Percentiles rank a stretch among this genome's conserved stretches.
Evolutionary conservation across 2,113 vertebrate species (phyloP).

Genomic region (Nothobranchius furzeri): DNA sequence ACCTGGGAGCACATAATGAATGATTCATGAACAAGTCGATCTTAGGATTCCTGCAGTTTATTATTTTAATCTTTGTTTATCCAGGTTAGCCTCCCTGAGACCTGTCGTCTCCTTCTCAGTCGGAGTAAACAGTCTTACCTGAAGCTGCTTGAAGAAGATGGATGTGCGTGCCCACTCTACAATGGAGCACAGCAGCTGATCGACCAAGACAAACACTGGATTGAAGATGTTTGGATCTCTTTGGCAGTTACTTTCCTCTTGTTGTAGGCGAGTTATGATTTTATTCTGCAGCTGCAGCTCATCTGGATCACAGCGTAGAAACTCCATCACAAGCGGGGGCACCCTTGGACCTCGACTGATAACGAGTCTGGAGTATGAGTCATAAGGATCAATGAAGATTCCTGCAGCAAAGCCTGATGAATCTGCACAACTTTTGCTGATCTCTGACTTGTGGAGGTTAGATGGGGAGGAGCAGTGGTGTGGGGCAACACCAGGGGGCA

Average conservation of each 20-base stretch:
- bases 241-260: conserved; percentile 77
- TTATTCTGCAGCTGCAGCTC: conserved; percentile 84
- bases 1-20: neutral
- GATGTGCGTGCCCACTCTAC: conserved; percentile 93
- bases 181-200: conserved; percentile 91
- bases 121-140: conserved; percentile 75
- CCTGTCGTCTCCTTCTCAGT: too few relatives aligned
- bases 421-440: conserved; percentile 73
- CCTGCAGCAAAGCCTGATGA: conserved; percentile 6
- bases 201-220: conserved; percentile 88
- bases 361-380: conserved; percentile 63
- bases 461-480: conserved; percentile 79
- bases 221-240: conserved; percentile 81
- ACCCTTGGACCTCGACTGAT: conserved; percentile 59
- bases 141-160: conserved; percentile 91
- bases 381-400: conserved; percentile 68
- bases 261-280: conserved; percentile 83
- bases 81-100: too few relatives aligned
- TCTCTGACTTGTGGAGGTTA: conserved; percentile 84
- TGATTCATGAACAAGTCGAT: neutral
- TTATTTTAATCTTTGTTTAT: too few relatives aligned
- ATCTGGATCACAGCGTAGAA: conserved; percentile 87
- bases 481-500: conserved; percentile 7
- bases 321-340: conserved; percentile 85
- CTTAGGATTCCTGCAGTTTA: neutral